phyloP scores from a whole-genome alignment of 2,888 invertebrate genomes.

The Cancer borealis region DNA sequence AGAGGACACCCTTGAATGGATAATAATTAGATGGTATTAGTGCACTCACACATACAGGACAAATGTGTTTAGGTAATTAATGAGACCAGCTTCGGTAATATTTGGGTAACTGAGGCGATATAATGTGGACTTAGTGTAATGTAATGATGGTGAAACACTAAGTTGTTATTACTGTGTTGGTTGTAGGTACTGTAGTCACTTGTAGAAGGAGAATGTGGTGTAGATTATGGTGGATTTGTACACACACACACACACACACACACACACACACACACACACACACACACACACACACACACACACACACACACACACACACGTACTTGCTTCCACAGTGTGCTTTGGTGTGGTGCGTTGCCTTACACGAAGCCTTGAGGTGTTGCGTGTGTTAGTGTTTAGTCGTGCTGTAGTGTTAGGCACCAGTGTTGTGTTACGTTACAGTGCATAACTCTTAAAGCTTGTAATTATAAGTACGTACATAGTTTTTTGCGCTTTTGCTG shows the following conservation, averaged over 20 bases:
- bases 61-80: neutral
- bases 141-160: neutral
- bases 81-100: neutral
- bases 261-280: no score
- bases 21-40: neutral
- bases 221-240: neutral
- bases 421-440: neutral
- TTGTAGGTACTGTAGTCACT: constrained; percentile 8
- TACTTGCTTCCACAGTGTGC: neutral
- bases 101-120: neutral
- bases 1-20: neutral
- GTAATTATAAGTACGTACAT: neutral
- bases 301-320: no score
- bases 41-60: neutral
- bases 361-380: neutral
- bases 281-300: no score
- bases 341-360: neutral
- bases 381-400: neutral
- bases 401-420: neutral
- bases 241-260: no score
- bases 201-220: neutral
- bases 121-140: neutral
- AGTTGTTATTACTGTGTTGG: neutral
- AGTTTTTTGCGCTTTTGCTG: constrained; percentile 2
- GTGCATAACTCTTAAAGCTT: neutral